Evolutionary conservation across 1,140 invertebrate genomes (phyloP).

Genomic region (Drosophila yakuba): DNA sequence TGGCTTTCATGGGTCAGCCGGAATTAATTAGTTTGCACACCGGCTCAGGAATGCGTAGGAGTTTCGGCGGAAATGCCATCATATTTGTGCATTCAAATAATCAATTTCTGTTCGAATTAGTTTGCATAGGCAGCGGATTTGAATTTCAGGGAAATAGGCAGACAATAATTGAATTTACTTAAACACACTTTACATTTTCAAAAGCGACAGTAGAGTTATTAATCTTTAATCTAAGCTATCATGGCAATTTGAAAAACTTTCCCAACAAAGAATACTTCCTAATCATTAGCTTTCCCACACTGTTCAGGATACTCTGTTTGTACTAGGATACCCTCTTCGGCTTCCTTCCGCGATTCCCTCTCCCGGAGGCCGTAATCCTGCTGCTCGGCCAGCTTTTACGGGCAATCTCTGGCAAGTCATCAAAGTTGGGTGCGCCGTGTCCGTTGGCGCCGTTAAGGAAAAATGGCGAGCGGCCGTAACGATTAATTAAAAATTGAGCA

Average conservation of each 20-base stretch:
- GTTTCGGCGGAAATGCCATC: not conserved
- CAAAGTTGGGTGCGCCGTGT: slow-evolving; percentile 38
- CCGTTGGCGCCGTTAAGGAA: slow-evolving; percentile 15
- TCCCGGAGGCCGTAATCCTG: slow-evolving; percentile 12
- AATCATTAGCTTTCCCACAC: not conserved
- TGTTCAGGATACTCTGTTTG: slow-evolving; percentile 15
- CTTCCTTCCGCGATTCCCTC: slow-evolving; percentile 8
- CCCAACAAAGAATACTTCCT: not conserved
- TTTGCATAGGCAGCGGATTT: too few species aligned
- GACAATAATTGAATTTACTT: too few species aligned
- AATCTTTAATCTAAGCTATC: too few species aligned
- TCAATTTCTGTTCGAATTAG: too few species aligned
- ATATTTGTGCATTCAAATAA: too few species aligned
- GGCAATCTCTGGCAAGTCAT: slow-evolving; percentile 56
- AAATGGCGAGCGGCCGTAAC: slow-evolving; percentile 17
- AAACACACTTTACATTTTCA: too few species aligned
- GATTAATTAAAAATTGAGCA: slow-evolving; percentile 73
- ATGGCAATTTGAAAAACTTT: not conserved
- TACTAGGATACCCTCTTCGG: too few species aligned
- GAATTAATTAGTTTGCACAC: slow-evolving; percentile 10
- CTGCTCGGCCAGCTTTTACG: slow-evolving; percentile 33
- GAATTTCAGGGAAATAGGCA: too few species aligned
- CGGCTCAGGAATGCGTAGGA: too few species aligned
- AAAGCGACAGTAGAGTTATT: too few species aligned
- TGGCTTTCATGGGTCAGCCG: not conserved